Conservation (phyloP, 2,888 invertebrate species). For the Drosophila antonietae region DNA sequence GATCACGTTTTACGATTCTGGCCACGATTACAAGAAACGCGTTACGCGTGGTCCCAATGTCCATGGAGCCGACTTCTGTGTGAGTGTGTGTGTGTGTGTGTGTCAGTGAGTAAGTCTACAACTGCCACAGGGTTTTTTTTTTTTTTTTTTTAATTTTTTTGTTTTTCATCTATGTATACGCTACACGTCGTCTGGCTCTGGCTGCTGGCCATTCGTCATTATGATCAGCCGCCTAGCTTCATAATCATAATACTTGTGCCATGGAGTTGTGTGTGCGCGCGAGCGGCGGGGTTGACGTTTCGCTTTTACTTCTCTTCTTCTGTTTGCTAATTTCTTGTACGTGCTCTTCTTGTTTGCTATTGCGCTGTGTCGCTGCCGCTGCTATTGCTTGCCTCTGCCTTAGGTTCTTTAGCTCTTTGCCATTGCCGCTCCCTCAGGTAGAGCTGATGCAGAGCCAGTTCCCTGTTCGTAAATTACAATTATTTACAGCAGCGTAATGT, state of each 20-base stretch:
- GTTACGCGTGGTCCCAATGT: constrained; percentile 74
- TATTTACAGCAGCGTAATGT: constrained; percentile 68
- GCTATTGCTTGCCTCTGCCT: constrained; percentile 15
- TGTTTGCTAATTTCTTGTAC: constrained; percentile 80
- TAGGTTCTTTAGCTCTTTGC: constrained; percentile 48
- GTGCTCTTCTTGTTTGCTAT: constrained; percentile 72
- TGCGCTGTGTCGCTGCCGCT: constrained; percentile 31
- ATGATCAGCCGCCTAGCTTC: constrained; percentile 69
- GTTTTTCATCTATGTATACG: constrained; percentile 24
- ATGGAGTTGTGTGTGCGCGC: constrained; percentile 4
- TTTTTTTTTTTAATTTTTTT: constrained; percentile 13
- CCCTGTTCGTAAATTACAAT: constrained; percentile 72
- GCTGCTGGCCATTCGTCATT: constrained; percentile 68
- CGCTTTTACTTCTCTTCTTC: constrained; percentile 59
- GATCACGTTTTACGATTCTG: constrained; percentile 79
- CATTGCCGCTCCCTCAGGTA: constrained; percentile 66
- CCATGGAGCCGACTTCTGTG: constrained; percentile 48
- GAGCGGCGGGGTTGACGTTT: constrained; percentile 53
- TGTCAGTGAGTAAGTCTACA: constrained; percentile 52
- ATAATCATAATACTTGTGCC: constrained; percentile 57
- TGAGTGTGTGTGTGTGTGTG: constrained; percentile 5
- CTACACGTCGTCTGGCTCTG: constrained; percentile 30
- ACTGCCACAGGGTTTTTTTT: constrained; percentile 53
- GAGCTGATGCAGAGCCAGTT: constrained; percentile 44
- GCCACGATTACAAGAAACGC: constrained; percentile 73